Base-by-base conservation (phyloP, 2,797 vertebrate genomes). In the Sphenodon punctatus region DNA sequence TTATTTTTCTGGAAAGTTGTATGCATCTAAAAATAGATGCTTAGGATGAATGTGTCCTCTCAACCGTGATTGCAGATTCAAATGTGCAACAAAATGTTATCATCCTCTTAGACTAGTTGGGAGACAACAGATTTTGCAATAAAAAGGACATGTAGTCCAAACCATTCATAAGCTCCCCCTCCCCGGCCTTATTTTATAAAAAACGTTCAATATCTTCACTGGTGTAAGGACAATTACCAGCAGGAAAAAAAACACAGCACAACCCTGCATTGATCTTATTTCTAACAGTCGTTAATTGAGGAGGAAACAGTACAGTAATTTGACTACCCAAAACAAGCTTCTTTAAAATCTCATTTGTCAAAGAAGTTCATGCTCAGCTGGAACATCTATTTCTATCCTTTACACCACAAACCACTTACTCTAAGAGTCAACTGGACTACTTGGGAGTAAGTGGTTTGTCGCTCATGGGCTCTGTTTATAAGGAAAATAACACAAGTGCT, bases 251-350 rank as follows among this genome's bases (percentile, higher is more conserved):
- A n/a, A n/a, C n/a, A n/a, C 22, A 68, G 20, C 27, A 79, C 68
- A 78, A 51, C 6, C 20, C 49, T 75, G 39, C 80, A 6, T 1
- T 74, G 25, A 45, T 41, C 25, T 67, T 55, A 78, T 81, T 80
- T 67, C 32, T 61, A 82, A 56, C 9, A 74, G 34, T 17, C 80
- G 65, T 71, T 76, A 36, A 78, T 73, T 80, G 16, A 74, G 60
- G 88, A 36, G 75, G 56, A 23, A 67, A 74, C 27, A 80, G 51
- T 51, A 87, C 16, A 78, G 66, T 67, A 66, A 7, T 59, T 73
- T 17, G 36, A 30, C 75, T 67, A 82, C 59, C 72, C 48, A 70
- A 38, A 67, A 36, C 3, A 72, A 16, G 48, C 8, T 81, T 83
- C 56, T 10, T 78, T 53, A 17, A 69, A 66, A 1, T 71, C 39